Base-by-base conservation (phyloP, 2,888 invertebrate genomes). In the Seira sanloemensis region DNA sequence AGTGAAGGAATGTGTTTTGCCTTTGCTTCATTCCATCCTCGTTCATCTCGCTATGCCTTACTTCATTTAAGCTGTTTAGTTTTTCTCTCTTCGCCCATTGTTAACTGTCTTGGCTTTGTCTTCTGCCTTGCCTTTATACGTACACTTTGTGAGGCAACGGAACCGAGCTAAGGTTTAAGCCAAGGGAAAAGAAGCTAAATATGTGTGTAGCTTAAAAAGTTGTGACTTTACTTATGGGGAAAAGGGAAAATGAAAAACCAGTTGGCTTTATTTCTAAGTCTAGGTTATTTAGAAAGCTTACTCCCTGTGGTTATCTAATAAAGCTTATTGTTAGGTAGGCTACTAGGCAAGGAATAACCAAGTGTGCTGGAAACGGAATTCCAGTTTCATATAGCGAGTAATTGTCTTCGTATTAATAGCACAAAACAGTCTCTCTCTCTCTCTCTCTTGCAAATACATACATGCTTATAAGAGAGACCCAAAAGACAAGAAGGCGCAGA, bases 301-400 rank as follows among this genome's bases (percentile, higher is more conserved):
- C 71, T 81, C 81, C 76, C 76, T 76, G 80, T 75, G 80, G 80
- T 81, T 76, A 66, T 72, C 71, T 81, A 81, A 81, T 81, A 81
- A 50, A 81, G 81, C 81, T 81, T 74, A 81, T 76, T 76, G 74
- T 74, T 75, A 18, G 50, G 50, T 50, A 50, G 50, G 50, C 50
- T 50, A 50, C 50, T 50, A 16, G 50, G 50, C 50, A 50, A 37
- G 37, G n/a, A n/a, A n/a, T n/a, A n/a, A n/a, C n/a, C n/a, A n/a
- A n/a, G n/a, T n/a, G n/a, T n/a, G n/a, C n/a, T n/a, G n/a, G n/a
- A n/a, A n/a, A n/a, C n/a, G n/a, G n/a, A 7, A 50, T 50, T 50
- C 16, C 50, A 50, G 50, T 18, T 50, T 50, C 16, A 50, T 50
- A 50, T 50, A n/a, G n/a, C n/a, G n/a, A n/a, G 62, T n/a, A 62